Base-by-base conservation (phyloP, 2,113 vertebrate genomes). In the Onychostruthus taczanowskii region DNA sequence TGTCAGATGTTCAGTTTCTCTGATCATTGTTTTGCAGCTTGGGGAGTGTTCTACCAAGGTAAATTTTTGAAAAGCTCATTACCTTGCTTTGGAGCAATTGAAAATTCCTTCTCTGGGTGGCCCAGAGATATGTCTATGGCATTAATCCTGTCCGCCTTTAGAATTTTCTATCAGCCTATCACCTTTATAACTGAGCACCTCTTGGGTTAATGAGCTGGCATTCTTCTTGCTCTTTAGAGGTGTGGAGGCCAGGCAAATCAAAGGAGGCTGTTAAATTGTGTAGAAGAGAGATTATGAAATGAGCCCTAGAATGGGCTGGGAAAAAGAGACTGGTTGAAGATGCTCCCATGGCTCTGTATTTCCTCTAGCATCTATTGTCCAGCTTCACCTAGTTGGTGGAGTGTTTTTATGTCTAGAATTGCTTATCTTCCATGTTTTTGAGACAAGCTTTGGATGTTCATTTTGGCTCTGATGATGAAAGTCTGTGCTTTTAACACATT, bases 11-110 rank as follows among this genome's bases (percentile, higher is more conserved):
- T 92, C 77, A 87, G 56, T 86, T 95, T 91, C 89, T 84, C 74
- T 87, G 13, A 67, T 83, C 55, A 56, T 83, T 96, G 82, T 94
- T 96, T 97, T 96, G 84, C 66, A 81, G 58, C 53, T 91, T n/a
- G 39, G 37, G 78, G 13, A 87, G 16, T 3, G 6, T 26, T 49
- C 85, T 88, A 49, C 37, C 61, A 76, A 81, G 66, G 89, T 80
- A 94, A 89, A 93, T 69, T 67, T 92, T 95, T 80, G 31, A 68
- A 75, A 87, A 94, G 27, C 31, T 89, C 18, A 35, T 91, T 82
- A 62, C 43, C 22, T 84, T 87, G 44, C 11, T n/a, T 30, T 31
- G n/a, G n/a, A 90, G 50, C 78, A 90, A 82, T 58, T 75, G 44
- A 68, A 75, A 68, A 78, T 39, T 78, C 26, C 23, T 81, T 47